phyloP scores from a whole-genome alignment of 2,797 vertebrate species.

The Sciaenops ocellatus region DNA sequence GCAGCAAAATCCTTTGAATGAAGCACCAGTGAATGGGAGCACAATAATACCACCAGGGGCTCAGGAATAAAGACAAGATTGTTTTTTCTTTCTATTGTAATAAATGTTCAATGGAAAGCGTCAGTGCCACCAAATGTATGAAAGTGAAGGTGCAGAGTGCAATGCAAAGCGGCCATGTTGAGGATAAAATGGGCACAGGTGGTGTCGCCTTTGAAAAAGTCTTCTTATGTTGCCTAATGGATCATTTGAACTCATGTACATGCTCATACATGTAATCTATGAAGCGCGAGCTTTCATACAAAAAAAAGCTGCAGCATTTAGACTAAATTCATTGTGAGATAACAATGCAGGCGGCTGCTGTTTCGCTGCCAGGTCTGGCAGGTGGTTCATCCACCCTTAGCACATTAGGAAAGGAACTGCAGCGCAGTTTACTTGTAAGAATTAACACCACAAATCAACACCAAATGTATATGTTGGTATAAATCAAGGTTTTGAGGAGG shows the following conservation, averaged over 20 bases:
- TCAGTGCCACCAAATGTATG: conserved; percentile 49
- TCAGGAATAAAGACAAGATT: conserved; percentile 75
- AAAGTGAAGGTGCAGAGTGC: conserved; percentile 44
- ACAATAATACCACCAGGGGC: conserved; percentile 82
- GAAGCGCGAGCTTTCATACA: background rate
- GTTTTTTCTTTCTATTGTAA: conserved; percentile 68
- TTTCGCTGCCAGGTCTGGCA: conserved; percentile 50
- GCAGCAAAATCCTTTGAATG: conserved; percentile 83
- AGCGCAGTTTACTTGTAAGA: conserved; percentile 37
- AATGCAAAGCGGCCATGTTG: conserved; percentile 31
- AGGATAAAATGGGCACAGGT: conserved; percentile 52
- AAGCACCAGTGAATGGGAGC: conserved; percentile 81
- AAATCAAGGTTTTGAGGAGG: conserved; percentile 17
- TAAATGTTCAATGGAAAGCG: conserved; percentile 71
- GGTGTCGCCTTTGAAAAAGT: conserved; percentile 8
- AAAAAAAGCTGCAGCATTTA: conserved; percentile 23
- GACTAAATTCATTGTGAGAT: conserved; percentile 28
- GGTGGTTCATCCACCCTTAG: conserved; percentile 36
- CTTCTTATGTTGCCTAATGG: conserved; percentile 2
- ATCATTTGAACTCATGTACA: conserved; percentile 12
- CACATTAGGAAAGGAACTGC: conserved; percentile 30
- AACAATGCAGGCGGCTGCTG: conserved; percentile 42
- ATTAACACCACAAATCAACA: conserved; percentile 45
- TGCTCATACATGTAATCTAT: conserved; percentile 17
- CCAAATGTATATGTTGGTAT: conserved; percentile 40